Evolutionary conservation across 2,113 vertebrate species (phyloP).

Genomic region (Myotis brandtii): DNA sequence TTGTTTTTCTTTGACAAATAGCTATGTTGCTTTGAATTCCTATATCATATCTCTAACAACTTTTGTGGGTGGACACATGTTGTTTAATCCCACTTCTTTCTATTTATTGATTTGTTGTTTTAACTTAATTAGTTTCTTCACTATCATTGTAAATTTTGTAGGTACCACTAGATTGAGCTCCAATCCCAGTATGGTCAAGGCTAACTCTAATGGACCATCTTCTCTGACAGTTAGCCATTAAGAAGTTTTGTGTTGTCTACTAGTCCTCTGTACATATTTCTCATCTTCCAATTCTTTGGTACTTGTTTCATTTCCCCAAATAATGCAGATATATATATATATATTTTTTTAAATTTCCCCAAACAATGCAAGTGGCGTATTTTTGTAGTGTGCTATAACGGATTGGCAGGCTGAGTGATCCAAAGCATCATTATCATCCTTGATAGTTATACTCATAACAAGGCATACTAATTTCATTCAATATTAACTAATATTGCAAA

Average conservation of each 20-base stretch:
- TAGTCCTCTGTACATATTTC: not conserved
- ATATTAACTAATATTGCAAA: not conserved
- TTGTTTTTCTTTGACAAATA: not conserved
- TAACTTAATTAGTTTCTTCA: not conserved
- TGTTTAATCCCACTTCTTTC: not conserved
- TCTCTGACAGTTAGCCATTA: not conserved
- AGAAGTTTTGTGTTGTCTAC: not conserved
- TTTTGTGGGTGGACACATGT: not conserved
- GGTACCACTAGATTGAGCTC: accelerated
- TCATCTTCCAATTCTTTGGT: not conserved
- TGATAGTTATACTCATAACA: not conserved
- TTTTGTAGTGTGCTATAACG: not conserved
- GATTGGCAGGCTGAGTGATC: not conserved
- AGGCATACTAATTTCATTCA: not conserved
- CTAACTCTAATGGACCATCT: not conserved
- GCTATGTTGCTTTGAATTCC: not conserved
- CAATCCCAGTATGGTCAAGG: not conserved
- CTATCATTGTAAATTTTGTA: not conserved
- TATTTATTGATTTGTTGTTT: not conserved
- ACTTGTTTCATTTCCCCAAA: not conserved
- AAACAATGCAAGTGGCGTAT: not conserved
- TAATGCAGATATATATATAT: not conserved
- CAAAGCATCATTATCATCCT: not conserved
- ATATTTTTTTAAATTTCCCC: not conserved
- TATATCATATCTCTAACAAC: not conserved